Percentiles rank a stretch among this genome's conserved stretches.
Evolutionary conservation across 2,113 vertebrate species (phyloP).

Genomic region (Thalassarche chlororhynchos): DNA sequence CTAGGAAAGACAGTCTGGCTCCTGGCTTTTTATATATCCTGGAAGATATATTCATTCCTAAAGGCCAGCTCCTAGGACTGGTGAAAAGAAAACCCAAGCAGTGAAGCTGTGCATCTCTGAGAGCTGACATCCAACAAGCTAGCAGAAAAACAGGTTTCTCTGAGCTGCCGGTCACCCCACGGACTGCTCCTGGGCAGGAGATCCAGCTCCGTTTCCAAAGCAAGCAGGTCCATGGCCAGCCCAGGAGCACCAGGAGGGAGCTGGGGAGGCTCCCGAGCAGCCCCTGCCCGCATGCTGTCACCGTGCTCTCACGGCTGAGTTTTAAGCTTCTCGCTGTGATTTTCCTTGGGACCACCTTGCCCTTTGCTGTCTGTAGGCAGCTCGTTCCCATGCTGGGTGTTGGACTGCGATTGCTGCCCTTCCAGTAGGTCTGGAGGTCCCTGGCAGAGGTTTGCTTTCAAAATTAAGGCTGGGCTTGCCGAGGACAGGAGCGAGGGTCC

Average conservation of each 20-base stretch:
- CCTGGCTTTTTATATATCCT: background rate
- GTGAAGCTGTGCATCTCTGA: background rate
- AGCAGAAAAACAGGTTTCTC: background rate
- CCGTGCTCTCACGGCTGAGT: fast-evolving
- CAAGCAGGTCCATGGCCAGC: background rate
- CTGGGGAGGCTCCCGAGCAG: background rate
- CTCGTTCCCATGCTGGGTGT: background rate
- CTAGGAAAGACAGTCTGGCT: background rate
- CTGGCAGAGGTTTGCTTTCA: background rate
- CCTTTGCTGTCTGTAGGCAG: background rate
- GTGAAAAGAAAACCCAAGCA: background rate
- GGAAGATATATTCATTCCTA: background rate
- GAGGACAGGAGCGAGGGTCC: background rate
- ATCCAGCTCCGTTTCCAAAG: background rate
- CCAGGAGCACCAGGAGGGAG: background rate
- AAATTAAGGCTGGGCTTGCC: background rate
- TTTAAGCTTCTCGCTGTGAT: background rate
- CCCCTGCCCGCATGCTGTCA: background rate
- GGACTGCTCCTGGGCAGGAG: background rate
- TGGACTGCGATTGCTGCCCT: background rate
- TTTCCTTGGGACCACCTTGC: background rate
- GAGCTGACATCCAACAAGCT: background rate
- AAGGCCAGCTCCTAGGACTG: background rate
- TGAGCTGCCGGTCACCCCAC: fast-evolving
- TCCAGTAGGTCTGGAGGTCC: background rate